Evolutionary conservation across 2,113 vertebrate genomes (phyloP).

Genomic region (Podarcis muralis): DNA sequence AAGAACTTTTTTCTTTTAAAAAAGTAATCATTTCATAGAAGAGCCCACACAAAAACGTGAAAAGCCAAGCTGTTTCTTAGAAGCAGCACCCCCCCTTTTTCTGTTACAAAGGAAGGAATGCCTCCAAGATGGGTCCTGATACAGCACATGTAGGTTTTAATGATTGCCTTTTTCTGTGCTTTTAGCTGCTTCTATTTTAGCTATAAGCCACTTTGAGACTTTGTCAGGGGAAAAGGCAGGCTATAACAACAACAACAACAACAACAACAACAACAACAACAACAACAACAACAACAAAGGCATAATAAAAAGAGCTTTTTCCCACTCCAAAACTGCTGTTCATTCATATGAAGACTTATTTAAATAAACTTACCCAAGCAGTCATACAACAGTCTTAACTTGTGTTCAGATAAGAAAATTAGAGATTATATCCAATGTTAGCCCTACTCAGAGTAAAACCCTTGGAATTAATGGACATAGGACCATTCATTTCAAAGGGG

Average conservation of each 20-base stretch:
- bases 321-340: not conserved
- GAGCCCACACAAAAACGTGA: not conserved
- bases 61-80: too few relatives aligned
- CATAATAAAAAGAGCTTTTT: not conserved
- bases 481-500: too few relatives aligned
- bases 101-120: not conserved
- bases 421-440: not conserved
- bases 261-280: too few relatives aligned
- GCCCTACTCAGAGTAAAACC: too few relatives aligned
- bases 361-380: not conserved
- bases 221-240: too few relatives aligned
- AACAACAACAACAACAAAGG: too few relatives aligned
- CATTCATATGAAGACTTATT: not conserved
- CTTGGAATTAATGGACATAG: too few relatives aligned
- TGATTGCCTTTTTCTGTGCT: too few relatives aligned
- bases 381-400: not conserved
- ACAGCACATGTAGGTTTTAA: not conserved
- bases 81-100: not conserved
- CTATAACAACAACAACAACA: too few relatives aligned
- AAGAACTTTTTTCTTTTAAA: not conserved
- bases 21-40: not conserved
- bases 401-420: not conserved
- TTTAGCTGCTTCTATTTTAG: too few relatives aligned
- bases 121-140: too few relatives aligned
- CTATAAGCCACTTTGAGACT: too few relatives aligned